Percentiles rank a stretch among this genome's conserved stretches.
Conservation (phyloP, 2,888 invertebrate genomes). For the Polyploca ridens region DNA sequence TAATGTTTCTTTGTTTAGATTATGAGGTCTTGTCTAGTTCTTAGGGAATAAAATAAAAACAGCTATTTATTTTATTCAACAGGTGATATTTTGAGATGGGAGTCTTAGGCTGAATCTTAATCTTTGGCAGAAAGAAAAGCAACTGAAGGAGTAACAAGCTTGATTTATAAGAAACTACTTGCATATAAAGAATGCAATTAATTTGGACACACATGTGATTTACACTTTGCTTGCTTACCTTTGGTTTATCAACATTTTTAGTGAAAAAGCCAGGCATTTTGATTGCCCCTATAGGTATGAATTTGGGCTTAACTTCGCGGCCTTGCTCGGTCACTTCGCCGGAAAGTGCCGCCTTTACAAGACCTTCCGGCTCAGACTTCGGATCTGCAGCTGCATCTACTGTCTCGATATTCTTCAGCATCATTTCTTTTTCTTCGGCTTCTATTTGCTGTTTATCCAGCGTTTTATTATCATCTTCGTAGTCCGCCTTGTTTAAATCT, state of each 20-base stretch:
- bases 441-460: slow-evolving; percentile 88
- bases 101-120: too few species aligned
- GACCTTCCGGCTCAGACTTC: slow-evolving; percentile 73
- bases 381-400: slow-evolving; percentile 76
- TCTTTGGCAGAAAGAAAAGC: too few species aligned
- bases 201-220: not conserved
- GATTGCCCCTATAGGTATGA: slow-evolving; percentile 94
- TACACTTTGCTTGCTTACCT: slow-evolving; percentile 71
- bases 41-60: too few species aligned
- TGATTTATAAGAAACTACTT: too few species aligned
- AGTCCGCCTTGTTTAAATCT: slow-evolving; percentile 71
- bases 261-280: slow-evolving; percentile 95
- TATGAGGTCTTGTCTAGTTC: too few species aligned
- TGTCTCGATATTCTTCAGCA: slow-evolving; percentile 84
- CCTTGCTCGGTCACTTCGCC: slow-evolving; percentile 86
- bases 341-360: slow-evolving; percentile 80
- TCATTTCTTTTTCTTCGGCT: slow-evolving; percentile 86
- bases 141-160: too few species aligned
- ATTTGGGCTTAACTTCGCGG: slow-evolving; percentile 91
- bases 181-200: too few species aligned
- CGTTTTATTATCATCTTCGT: slow-evolving; percentile 71
- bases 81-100: too few species aligned
- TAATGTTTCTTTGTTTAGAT: too few species aligned
- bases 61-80: too few species aligned
- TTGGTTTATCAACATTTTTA: slow-evolving; percentile 89